phyloP scores from a whole-genome alignment of 2,113 vertebrate species.

The Bucco capensis region DNA sequence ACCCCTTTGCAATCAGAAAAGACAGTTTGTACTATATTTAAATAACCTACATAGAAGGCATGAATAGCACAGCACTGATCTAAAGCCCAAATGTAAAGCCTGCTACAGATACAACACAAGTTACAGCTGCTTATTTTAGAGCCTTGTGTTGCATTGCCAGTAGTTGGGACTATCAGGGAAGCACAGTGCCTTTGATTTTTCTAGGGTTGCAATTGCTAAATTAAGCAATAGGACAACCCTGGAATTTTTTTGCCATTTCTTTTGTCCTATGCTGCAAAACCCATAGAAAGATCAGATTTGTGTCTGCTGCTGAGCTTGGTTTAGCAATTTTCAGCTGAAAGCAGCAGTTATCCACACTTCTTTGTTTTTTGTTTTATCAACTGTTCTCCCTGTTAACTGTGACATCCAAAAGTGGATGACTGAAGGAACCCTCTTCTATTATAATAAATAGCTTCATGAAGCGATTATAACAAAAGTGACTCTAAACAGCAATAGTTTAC shows the following conservation, averaged over 20 bases:
- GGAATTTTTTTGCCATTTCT: neutral
- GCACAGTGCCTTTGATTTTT: slow-evolving; percentile 11
- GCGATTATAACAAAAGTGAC: neutral
- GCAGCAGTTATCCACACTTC: slow-evolving; percentile 10
- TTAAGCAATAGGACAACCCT: neutral
- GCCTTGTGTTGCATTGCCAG: neutral
- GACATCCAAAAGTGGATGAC: slow-evolving; percentile 41
- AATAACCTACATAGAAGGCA: neutral
- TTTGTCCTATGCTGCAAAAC: neutral
- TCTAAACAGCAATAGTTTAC: slow-evolving; percentile 20
- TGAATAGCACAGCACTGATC: neutral
- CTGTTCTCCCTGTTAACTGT: neutral
- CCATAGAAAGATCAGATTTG: neutral
- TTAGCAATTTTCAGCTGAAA: slow-evolving; percentile 43
- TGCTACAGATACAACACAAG: neutral
- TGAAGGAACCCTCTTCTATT: neutral
- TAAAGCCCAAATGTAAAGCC: neutral
- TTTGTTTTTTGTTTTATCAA: neutral
- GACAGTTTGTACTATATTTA: neutral
- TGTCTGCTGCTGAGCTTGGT: neutral
- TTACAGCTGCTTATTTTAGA: neutral
- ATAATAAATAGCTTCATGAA: neutral
- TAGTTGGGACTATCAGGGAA: neutral
- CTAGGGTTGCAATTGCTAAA: slow-evolving; percentile 28
- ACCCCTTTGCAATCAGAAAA: neutral